phyloP scores from a whole-genome alignment of 2,113 vertebrate species.

The Xiphorhynchus elegans region DNA sequence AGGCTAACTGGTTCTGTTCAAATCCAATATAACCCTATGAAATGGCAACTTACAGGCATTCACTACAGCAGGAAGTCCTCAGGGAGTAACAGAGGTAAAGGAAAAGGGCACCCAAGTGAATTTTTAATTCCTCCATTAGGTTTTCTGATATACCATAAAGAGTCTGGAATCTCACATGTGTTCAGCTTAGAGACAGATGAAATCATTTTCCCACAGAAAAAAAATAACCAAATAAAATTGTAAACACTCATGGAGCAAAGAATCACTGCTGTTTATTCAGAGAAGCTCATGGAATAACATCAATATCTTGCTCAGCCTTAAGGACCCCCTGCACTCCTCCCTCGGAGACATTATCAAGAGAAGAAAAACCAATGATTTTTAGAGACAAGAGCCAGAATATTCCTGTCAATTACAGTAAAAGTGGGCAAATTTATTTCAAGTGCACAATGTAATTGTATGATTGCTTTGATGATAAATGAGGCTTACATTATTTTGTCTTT shows the following conservation, averaged over 20 bases:
- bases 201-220: neutral
- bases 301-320: neutral
- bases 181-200: neutral
- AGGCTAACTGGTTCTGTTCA: neutral
- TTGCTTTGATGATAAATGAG: neutral
- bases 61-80: neutral
- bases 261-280: neutral
- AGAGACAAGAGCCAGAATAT: neutral
- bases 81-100: neutral
- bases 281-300: neutral
- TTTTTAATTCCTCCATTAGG: neutral
- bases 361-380: neutral
- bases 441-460: neutral
- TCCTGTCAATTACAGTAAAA: conserved; percentile 14
- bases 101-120: neutral
- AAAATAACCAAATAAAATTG: neutral
- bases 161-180: neutral
- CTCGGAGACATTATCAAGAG: neutral
- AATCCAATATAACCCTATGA: neutral
- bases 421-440: conserved; percentile 13
- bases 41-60: neutral
- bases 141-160: neutral
- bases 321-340: neutral
- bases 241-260: neutral
- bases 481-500: neutral